phyloP scores from a whole-genome alignment of 2,797 vertebrate species.

The Notolabrus celidotus region DNA sequence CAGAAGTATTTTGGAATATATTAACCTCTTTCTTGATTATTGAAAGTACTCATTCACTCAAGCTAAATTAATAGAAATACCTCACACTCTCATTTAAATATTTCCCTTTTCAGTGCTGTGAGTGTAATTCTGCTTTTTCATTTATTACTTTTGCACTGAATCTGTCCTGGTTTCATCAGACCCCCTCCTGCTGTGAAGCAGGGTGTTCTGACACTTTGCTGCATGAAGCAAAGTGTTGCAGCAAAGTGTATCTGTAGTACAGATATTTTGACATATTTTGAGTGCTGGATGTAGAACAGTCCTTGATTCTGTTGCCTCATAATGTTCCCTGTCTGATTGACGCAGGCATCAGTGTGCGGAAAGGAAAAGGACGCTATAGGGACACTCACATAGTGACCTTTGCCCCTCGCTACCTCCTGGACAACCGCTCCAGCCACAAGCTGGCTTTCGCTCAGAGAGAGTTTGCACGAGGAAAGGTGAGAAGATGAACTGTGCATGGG shows the following conservation, averaged over 20 bases:
- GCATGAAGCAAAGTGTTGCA: background rate
- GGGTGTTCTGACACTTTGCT: background rate
- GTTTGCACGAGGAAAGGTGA: conserved; percentile 95
- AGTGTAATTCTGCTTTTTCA: background rate
- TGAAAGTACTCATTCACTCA: background rate
- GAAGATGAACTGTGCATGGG: conserved; percentile 1
- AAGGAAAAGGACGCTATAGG: conserved; percentile 94
- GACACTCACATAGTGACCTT: conserved; percentile 97
- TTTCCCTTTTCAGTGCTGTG: background rate
- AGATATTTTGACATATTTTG: background rate
- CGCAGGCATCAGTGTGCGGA: conserved; percentile 95
- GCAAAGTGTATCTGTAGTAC: background rate
- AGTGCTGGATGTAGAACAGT: background rate
- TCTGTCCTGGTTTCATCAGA: background rate
- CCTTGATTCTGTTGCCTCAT: too few species aligned
- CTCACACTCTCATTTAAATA: background rate
- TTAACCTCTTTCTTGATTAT: background rate
- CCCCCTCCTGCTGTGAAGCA: too few species aligned
- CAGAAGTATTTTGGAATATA: background rate
- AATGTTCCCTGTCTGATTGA: conserved; percentile 21
- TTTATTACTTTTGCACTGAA: background rate
- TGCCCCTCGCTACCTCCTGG: conserved; percentile 95
- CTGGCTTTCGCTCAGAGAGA: conserved; percentile 97
- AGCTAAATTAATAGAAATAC: background rate
- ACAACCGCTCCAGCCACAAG: conserved; percentile 94